Evolutionary conservation across 2,113 vertebrate species (phyloP).

Genomic region (Gila orcuttii): DNA sequence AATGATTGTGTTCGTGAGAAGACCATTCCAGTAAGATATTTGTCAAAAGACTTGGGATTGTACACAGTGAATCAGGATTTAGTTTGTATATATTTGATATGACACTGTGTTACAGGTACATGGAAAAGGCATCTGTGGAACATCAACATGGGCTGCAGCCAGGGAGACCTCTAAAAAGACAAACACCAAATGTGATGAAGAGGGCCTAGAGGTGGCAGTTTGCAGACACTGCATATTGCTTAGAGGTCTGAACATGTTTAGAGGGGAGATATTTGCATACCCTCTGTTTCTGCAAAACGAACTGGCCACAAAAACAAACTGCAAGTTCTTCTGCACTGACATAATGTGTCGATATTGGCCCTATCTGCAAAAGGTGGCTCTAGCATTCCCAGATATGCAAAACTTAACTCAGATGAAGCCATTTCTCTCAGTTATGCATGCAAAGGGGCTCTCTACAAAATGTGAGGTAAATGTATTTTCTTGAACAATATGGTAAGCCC

Average conservation of each 20-base stretch:
- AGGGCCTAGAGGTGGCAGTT: slow-evolving; percentile 39
- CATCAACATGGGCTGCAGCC: too few species aligned
- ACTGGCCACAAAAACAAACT: slow-evolving; percentile 12
- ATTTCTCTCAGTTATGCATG: neutral
- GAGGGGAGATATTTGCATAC: slow-evolving; percentile 40
- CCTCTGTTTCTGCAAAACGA: slow-evolving; percentile 32
- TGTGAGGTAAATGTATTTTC: neutral
- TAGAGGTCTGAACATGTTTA: slow-evolving; percentile 38
- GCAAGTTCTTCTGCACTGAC: slow-evolving; percentile 5
- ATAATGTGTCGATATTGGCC: slow-evolving; percentile 18
- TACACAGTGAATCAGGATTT: slow-evolving; percentile 3
- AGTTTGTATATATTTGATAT: too few species aligned
- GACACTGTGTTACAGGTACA: slow-evolving; percentile 13
- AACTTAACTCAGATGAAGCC: neutral
- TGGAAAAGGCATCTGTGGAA: neutral
- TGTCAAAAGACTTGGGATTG: neutral
- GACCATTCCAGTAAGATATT: slow-evolving; percentile 23
- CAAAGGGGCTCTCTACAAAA: slow-evolving; percentile 7
- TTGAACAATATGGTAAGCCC: too few species aligned
- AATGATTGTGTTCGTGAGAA: neutral
- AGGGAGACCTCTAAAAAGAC: slow-evolving; percentile 9
- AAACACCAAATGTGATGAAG: slow-evolving; percentile 30
- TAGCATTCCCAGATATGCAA: neutral
- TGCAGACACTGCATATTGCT: slow-evolving; percentile 36
- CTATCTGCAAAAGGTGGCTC: slow-evolving; percentile 7